A percentile compares a stretch with the other conserved stretches of the same genome.
Evolutionary conservation across 2,888 invertebrate species (phyloP).

Genomic region (Epiblema foenella): DNA sequence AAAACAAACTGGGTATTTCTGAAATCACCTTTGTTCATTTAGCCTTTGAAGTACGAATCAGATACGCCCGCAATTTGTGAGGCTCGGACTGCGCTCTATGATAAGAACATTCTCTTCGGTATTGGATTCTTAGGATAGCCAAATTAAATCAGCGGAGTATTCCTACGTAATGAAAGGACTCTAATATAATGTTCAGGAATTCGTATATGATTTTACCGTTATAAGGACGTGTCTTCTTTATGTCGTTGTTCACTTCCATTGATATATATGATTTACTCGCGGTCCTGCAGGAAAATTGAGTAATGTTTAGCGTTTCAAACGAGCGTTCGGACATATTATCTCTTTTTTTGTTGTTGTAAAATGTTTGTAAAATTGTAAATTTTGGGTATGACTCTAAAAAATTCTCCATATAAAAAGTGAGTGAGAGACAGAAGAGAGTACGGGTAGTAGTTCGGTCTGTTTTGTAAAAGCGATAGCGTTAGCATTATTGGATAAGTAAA

Average conservation of each 20-base stretch:
- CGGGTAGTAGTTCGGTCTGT: too few relatives aligned
- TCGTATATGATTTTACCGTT: constrained; percentile 1
- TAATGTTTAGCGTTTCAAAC: not conserved
- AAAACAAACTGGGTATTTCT: constrained; percentile 59
- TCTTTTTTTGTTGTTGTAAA: too few relatives aligned
- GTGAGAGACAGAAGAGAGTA: too few relatives aligned
- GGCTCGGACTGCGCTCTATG: constrained; percentile 25
- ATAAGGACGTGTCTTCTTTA: not conserved
- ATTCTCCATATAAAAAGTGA: too few relatives aligned
- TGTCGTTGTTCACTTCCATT: not conserved
- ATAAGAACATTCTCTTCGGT: constrained; percentile 29
- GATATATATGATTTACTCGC: not conserved
- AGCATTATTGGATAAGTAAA: not conserved
- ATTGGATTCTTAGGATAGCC: constrained; percentile 22
- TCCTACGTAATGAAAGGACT: constrained; percentile 6
- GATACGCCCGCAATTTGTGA: constrained; percentile 53
- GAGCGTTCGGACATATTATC: too few relatives aligned
- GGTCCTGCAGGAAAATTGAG: not conserved
- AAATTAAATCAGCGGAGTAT: constrained; percentile 30
- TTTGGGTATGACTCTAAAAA: too few relatives aligned
- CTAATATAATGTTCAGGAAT: not conserved
- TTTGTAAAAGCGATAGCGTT: not conserved
- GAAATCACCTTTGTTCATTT: constrained; percentile 66
- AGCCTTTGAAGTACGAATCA: constrained; percentile 54
- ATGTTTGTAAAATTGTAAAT: too few relatives aligned